Base-by-base conservation (phyloP, 2,888 invertebrate species). In the Scaptomyza tumidula region DNA sequence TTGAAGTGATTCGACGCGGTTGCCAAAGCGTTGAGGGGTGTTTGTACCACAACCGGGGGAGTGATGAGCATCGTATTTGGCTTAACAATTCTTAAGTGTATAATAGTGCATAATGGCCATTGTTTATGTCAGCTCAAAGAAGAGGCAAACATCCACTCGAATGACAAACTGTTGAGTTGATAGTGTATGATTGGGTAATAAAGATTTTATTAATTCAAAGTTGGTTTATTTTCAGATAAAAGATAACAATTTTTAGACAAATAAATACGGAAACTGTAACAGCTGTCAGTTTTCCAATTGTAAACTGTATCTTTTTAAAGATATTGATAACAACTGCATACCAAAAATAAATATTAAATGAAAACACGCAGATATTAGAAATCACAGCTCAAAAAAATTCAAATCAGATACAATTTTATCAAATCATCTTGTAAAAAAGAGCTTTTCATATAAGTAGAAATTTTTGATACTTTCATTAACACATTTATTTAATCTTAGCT, bases 1-100 rank as follows among this genome's bases (percentile, higher is more conserved):
- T 90, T 80, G 88, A 85, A 68, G 72, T 78, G 88, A 90, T 90
- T 90, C 88, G 90, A 66, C 82, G 70, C 67, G 86, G 76, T 68
- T 57, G 60, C 45, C 48, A 54, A 33, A 6, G 7, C 19, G 58
- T 35, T 39, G 9, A 39, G 67, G 61, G 75, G 63, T 72, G 43
- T 50, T 29, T 19, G 49, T 19, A 13, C 19, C 5, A 19, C 27
- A n/a, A 6, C n/a, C n/a, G 19, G 39, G 44, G 48, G 19, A 14
- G 6, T 60, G 75, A 55, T 67, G 67, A 75, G 63, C 75, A 75
- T 64, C 69, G 72, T 56, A 49, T 60, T 64, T 73, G 70, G 61
- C 75, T 82, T 75, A 75, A 37, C 75, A 68, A 75, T 63, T 68
- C 70, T 62, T 58, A 68, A 64, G 45, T 75, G 73, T 62, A 66